Base-by-base conservation (phyloP, 2,113 vertebrate species). In the Syrmaticus mikado region DNA sequence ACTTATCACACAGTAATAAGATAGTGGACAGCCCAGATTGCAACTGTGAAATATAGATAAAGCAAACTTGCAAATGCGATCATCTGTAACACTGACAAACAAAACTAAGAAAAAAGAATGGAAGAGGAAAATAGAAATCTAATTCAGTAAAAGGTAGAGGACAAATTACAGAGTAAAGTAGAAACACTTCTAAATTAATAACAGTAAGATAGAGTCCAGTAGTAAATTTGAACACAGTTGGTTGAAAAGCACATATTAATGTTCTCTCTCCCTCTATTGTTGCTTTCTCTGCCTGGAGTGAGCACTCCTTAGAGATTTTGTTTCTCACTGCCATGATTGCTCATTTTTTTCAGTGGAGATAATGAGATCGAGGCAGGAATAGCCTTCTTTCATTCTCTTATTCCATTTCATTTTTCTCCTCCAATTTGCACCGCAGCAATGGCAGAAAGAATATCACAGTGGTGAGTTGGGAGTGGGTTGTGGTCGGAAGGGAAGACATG, bases 361-460 rank as follows among this genome's bases (percentile, higher is more conserved):
- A 75, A 94, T 70, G 82, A 94, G 89, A 93, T 67, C 0, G 22
- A 87, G 67, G 58, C 78, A 93, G 74, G 34, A 68, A 74, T 55
- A 46, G n/a, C 27, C 57, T 83, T 45, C 71, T 77, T 60, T 89
- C 82, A 30, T 77, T 87, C 82, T 80, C 46, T 83, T 82, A 57
- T 19, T 93, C 64, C 65, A 64, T 96, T 92, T 93, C 58, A 82
- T 87, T 96, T 84, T 66, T 86, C 43, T 90, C 57, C 58, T 92
- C 45, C 80, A 45, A 80, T 90, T 92, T 93, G 53, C 79, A 85
- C 72, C 41, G 7, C 48, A 17, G 13, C 73, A 52, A 53, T 25
- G 52, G n/a, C 76, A 68, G 65, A 2, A 3, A 36, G 41, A 73
- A 10, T 34, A 10, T 50, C 36, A 27, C 75, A 72, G 55, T 67